A percentile compares a stretch with the other conserved stretches of the same genome.
phyloP scores from a whole-genome alignment of 1,140 invertebrate genomes.

The Schlechtendalia chinensis region DNA sequence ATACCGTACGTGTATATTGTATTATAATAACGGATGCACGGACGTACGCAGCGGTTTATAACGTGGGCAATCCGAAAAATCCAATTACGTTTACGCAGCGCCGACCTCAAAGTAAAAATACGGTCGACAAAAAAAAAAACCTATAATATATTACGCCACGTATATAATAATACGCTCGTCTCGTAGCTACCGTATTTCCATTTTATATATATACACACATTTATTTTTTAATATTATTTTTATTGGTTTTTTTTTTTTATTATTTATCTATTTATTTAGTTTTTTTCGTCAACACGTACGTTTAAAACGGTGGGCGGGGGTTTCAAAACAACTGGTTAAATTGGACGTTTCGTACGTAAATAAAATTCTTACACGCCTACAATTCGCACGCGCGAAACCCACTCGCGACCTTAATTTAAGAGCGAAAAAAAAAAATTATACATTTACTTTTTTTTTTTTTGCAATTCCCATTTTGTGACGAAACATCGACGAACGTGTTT shows the following conservation, averaged over 20 bases:
- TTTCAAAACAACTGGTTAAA: slow-evolving; percentile 40
- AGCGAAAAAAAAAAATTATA: background rate
- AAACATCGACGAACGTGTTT: slow-evolving; percentile 2
- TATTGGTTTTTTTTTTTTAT: slow-evolving; percentile 10
- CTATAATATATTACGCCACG: background rate
- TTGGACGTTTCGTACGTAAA: slow-evolving; percentile 43
- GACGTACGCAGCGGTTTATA: too few relatives aligned
- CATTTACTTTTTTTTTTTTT: too few relatives aligned
- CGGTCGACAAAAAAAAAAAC: background rate
- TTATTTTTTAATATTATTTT: too few relatives aligned
- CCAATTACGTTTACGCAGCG: background rate
- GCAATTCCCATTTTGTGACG: background rate
- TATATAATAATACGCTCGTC: too few relatives aligned
- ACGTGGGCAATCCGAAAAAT: slow-evolving; percentile 35
- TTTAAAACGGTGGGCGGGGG: slow-evolving; percentile 13
- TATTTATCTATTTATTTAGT: slow-evolving; percentile 1
- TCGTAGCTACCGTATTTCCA: slow-evolving; percentile 21
- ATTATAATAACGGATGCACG: background rate
- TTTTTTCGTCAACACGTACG: slow-evolving; percentile 17
- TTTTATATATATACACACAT: background rate
- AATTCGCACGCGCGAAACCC: slow-evolving; percentile 26
- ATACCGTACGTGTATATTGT: too few relatives aligned
- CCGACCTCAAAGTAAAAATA: background rate
- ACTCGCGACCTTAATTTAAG: slow-evolving; percentile 34
- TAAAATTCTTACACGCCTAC: slow-evolving; percentile 41